phyloP scores from a whole-genome alignment of 23 tunicate species.

The Ascidia mentula region DNA sequence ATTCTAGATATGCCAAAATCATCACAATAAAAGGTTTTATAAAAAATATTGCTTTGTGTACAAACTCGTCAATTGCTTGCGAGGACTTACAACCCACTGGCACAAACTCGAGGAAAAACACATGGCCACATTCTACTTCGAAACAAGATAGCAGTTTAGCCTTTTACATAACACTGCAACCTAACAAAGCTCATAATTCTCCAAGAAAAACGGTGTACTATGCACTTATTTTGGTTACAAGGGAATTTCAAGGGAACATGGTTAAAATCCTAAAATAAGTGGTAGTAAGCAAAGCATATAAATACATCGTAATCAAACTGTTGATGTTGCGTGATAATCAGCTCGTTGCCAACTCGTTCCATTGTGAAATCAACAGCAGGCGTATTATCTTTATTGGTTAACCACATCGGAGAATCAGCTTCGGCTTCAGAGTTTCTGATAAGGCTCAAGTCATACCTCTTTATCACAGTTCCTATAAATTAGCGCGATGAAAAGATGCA shows the following conservation, averaged over 20 bases:
- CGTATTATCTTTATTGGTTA: neutral
- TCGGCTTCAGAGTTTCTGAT: neutral
- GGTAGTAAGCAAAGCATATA: too few relatives aligned
- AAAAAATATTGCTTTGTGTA: neutral
- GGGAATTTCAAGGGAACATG: too few relatives aligned
- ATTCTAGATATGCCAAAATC: neutral
- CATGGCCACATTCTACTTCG: too few relatives aligned
- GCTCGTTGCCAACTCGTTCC: neutral
- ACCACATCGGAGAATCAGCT: neutral
- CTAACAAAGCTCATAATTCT: too few relatives aligned
- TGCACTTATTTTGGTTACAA: too few relatives aligned
- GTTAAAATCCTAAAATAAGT: too few relatives aligned
- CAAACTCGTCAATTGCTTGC: too few relatives aligned
- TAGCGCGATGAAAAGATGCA: neutral
- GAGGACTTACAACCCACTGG: too few relatives aligned
- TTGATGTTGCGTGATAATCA: neutral
- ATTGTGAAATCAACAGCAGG: neutral
- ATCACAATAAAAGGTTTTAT: neutral
- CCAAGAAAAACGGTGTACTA: too few relatives aligned
- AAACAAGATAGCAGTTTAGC: too few relatives aligned
- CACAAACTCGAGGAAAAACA: too few relatives aligned
- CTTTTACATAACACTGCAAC: too few relatives aligned
- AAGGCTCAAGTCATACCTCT: neutral
- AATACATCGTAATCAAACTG: constrained; percentile 2
- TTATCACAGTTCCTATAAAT: neutral